Percentiles rank a stretch among this genome's conserved stretches.
These are phyloP conservation scores for Psilopogon haemacephalus DNA, from an alignment of 2,113 vertebrate species.

Conservation along the genomic window DNA sequence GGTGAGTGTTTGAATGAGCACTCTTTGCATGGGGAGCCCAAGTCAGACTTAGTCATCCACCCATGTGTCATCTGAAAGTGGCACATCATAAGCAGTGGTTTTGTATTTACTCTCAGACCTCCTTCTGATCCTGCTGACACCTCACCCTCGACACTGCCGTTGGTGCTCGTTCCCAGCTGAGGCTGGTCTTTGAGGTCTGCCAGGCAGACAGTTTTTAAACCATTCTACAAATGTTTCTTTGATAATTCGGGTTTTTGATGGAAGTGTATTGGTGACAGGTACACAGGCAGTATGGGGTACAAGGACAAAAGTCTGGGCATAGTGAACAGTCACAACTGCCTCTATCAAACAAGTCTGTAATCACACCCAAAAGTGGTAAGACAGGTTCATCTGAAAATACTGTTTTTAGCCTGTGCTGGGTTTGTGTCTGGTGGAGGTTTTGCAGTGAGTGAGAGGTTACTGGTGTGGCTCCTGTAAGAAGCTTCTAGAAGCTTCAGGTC, in stretches of 20 bases:
- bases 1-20: neutral
- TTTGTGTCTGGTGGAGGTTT: neutral
- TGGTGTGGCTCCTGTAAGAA: neutral
- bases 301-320: neutral
- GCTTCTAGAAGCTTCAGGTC: neutral
- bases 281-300: neutral
- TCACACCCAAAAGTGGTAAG: neutral
- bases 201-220: neutral
- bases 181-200: neutral
- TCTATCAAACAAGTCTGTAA: neutral
- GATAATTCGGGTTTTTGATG: neutral
- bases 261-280: neutral
- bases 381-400: neutral
- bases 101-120: neutral
- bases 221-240: neutral
- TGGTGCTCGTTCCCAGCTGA: conserved; percentile 4
- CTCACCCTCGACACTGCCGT: neutral
- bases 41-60: neutral
- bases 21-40: neutral
- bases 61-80: neutral
- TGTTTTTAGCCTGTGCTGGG: neutral
- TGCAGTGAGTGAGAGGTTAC: neutral
- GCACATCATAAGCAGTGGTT: neutral
- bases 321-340: neutral
- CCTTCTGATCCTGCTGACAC: neutral